Base-by-base conservation (phyloP, 2,113 vertebrate genomes). In the Polypterus senegalus region DNA sequence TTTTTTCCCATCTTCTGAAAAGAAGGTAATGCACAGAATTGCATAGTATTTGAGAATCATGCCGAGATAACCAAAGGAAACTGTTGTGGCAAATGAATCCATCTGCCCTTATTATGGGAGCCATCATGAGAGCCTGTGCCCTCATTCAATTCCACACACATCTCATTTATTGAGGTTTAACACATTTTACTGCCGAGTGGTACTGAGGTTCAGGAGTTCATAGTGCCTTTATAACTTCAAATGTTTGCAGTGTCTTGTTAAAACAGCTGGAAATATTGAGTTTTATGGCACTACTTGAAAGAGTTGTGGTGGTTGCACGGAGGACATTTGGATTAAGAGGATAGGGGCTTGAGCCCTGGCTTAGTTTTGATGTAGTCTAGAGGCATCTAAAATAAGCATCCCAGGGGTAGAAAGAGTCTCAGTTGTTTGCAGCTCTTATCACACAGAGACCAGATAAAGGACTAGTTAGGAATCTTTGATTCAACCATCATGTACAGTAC, bases 21-120 rank as follows among this genome's bases (percentile, higher is more conserved):
- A 61, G 46, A 8, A 53, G 47, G 86, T 86, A 88, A 85, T 89
- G 84, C 87, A 83, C 80, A 84, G 83, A 81, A 84, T 87, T 86
- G 82, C 83, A 87, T 87, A 86, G 83, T 87, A 83, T 83, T 83
- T 73, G 74, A 86, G 86, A 87, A 82, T 77, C 86, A 84, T 81
- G 83, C 81, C 81, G 85, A 85, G 86, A 76, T 84, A 82, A 86
- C 74, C 81, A 86, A 78, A 78, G 82, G 83, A 80, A 57, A 57
- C 83, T 74, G 77, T 79, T 77, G 80, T 83, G 83, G 83, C 83
- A 84, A 82, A 74, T 59, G 80, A 80, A 85, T 64, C 81, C 83
- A 79, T 78, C 6, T 7, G 43, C 9, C 4, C 4, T 57, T 57
- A 57, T 58, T 58, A 43, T 58, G 56, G 7, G 56, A 43, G 43